Conservation (phyloP, 2,888 invertebrate genomes). For the Tenodera sinensis region DNA sequence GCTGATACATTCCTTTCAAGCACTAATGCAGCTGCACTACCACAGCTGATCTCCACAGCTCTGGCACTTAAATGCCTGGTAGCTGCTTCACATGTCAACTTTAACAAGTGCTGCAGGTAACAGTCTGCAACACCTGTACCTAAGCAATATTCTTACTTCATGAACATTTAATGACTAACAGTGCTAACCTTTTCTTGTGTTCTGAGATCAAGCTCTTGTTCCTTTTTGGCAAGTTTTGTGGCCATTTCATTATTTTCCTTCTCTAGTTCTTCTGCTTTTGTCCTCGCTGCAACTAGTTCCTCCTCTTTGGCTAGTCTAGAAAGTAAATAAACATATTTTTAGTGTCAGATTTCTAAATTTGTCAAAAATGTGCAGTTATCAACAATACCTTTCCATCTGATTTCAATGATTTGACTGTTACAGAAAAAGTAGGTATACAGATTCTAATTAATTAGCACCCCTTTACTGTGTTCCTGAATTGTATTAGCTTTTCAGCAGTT, state of each 20-base stretch:
- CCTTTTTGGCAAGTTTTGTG: constrained; percentile 81
- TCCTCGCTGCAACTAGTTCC: constrained; percentile 80
- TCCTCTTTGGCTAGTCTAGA: constrained; percentile 82
- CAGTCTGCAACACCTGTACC: too few relatives aligned
- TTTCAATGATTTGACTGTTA: not conserved
- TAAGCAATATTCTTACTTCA: not conserved
- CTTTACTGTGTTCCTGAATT: too few relatives aligned
- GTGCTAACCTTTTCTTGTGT: constrained; percentile 71
- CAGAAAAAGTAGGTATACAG: not conserved
- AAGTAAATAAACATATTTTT: not conserved
- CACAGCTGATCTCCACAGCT: too few relatives aligned
- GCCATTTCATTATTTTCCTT: constrained; percentile 85
- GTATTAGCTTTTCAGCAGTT: too few relatives aligned
- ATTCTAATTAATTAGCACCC: not conserved
- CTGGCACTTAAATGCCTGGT: too few relatives aligned
- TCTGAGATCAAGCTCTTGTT: constrained; percentile 85
- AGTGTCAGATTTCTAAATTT: not conserved
- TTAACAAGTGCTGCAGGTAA: too few relatives aligned
- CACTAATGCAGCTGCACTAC: too few relatives aligned
- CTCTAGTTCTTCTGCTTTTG: constrained; percentile 82
- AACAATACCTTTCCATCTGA: not conserved
- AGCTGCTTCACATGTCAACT: too few relatives aligned
- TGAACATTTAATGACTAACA: not conserved
- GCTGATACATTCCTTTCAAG: too few relatives aligned
- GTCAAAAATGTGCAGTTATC: not conserved